Percentiles rank a stretch among this genome's conserved stretches.
phyloP scores from a whole-genome alignment of 2,113 vertebrate genomes.

The Philantomba maxwellii region DNA sequence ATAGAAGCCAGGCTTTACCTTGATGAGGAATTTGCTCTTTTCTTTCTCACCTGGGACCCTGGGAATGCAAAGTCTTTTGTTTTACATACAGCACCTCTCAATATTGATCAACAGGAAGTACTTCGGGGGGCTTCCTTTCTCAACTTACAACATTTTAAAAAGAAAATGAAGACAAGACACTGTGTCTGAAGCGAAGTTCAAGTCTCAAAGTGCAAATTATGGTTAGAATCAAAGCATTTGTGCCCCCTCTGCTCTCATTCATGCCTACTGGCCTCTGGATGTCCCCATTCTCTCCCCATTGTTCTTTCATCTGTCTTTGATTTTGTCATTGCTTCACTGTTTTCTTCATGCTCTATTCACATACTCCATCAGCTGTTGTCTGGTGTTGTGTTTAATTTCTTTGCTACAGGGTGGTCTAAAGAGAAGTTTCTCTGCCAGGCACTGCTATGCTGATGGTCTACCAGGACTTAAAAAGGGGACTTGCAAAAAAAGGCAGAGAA shows the following conservation, averaged over 20 bases:
- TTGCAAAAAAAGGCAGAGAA: background rate
- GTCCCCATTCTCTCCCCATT: background rate
- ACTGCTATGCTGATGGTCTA: background rate
- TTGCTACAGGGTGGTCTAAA: background rate
- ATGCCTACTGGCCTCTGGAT: fast-evolving
- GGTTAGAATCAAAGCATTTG: background rate
- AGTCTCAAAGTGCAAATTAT: background rate
- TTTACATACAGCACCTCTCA: background rate
- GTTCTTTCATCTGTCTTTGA: background rate
- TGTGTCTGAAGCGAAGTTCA: background rate
- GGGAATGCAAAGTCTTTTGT: background rate
- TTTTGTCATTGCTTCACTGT: background rate
- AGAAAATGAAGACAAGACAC: background rate
- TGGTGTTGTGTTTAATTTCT: background rate
- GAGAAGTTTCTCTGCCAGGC: background rate
- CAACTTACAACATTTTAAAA: background rate
- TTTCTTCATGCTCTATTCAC: background rate
- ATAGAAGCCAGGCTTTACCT: background rate
- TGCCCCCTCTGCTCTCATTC: background rate
- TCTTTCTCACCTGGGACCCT: background rate
- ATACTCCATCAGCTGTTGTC: background rate
- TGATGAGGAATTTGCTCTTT: background rate
- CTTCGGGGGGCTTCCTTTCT: background rate
- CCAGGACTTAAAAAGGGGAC: background rate
- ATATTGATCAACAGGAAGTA: background rate